phyloP scores from a whole-genome alignment of 2,888 invertebrate genomes.

The Ormyrus nitidulus region DNA sequence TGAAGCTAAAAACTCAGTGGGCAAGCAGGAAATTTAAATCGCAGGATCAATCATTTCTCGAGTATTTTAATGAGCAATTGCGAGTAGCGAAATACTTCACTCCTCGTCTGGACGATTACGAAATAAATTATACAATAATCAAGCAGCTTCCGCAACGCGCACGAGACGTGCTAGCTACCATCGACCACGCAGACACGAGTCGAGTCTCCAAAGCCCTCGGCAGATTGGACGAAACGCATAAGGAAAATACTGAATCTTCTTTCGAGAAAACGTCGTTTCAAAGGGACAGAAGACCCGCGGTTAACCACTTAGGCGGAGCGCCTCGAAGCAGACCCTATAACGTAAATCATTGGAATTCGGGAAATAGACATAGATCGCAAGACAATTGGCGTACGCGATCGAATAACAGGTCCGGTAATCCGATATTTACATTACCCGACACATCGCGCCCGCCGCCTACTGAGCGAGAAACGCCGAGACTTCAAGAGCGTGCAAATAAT shows the following conservation, averaged over 20 bases:
- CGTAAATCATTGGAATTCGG: neutral
- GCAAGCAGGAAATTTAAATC: neutral
- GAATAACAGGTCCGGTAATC: neutral
- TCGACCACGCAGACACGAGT: neutral
- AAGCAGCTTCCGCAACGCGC: neutral
- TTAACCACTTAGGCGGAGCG: too few species aligned
- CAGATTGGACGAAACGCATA: constrained; percentile 3
- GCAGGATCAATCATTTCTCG: neutral
- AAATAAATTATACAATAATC: constrained; percentile 13
- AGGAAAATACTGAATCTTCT: neutral
- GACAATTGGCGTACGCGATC: neutral
- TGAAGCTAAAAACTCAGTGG: constrained; percentile 13
- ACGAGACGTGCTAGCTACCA: neutral
- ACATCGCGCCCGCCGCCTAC: too few species aligned
- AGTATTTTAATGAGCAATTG: constrained; percentile 19
- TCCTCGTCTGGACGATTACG: constrained; percentile 2
- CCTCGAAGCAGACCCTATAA: neutral
- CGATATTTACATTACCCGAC: neutral
- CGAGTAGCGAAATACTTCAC: constrained; percentile 8
- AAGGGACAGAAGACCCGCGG: neutral
- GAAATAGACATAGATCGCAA: neutral
- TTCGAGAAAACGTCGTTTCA: too few species aligned
- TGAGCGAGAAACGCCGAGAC: too few species aligned
- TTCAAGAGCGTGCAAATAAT: too few species aligned
- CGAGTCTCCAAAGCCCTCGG: neutral